Evolutionary conservation across 2,797 vertebrate species (phyloP), one percentile per base, ranked within the genome.

Genomic region (Nannoperca australis): DNA sequence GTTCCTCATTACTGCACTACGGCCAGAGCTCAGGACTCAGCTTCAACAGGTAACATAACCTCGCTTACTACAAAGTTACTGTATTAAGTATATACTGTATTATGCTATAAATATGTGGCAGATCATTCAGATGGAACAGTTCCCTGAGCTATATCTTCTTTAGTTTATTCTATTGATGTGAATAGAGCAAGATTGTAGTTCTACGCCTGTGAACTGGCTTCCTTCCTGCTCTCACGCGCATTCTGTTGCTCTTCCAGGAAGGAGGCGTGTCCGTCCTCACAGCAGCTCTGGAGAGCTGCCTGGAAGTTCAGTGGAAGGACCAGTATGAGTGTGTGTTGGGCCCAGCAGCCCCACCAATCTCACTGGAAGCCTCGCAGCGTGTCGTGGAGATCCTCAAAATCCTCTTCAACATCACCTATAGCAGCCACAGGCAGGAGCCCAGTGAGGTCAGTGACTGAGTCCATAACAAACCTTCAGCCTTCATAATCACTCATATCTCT

Each of bases 371-470:
- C 13, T 94, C 93, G 30, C 95, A 96, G 81, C 87, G 90, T 0
- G 73, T 93, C 64, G 81, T 89, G 27, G 95, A 96, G 90, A 91
- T 95, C 72, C 93, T 96, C 65, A 96, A 96, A 89, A 94, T 94
- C 76, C 92, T 96, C 60, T 96, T 96, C 81, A 96, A 95, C 80
- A 90, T 96, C 80, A 96, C 95, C 18, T 90, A 93, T 90, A 94
- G 91, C 72, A 79, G 75, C 42, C 95, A 94, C 90, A 91, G 90
- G 70, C 92, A 92, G 85, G 92, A 94, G 64, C 93, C 94, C 0
- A 93, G 91, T 22, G 95, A 96, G 92, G 95, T 96, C 42, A 74
- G 87, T 65, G 36, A 61, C 13, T 30, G 44, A 61, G 27, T 12
- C 0, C 18, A 13, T 17, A 1, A 44, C 22, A 7, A 60, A 49